Evolutionary conservation across 2,113 vertebrate genomes (phyloP), one percentile per base, ranked within the genome.

Genomic region (Pagrus major): DNA sequence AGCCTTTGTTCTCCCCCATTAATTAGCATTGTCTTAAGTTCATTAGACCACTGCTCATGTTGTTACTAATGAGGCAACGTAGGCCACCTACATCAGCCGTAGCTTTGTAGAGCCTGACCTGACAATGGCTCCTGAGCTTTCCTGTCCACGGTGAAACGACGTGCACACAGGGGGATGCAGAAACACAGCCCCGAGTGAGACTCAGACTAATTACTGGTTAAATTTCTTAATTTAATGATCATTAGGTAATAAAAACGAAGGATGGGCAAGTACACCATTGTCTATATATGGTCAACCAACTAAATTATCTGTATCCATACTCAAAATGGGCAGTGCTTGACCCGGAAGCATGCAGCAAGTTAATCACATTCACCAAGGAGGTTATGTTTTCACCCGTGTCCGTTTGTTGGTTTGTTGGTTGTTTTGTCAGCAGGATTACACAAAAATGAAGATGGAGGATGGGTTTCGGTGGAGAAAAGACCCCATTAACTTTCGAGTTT

Each of bases 1-100:
- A 92, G 94, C 96, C 95, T 97, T 99, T 99, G 97, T 99, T 96
- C 96, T 89, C 85, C 85, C 90, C 93, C 86, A 95, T 95, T 99
- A 99, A 99, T 99, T 98, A 91, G 95, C 91, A 96, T 99, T 99
- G 97, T 99, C 96, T 98, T 97, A 98, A 97, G 96, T 97, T 96
- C 96, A 96, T 98, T 98, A 98, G 97, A 96, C 96, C 92, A 86
- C 64, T 58, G 69, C 90, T 89, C 93, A 88, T 91, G 93, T 93
- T 95, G 96, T 96, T 88, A 78, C 93, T 84, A 94, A 95, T 94
- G 92, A 96, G 95, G 92, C 80, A 85, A 76, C 87, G 86, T 92
- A 75, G 89, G 94, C 93, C 95, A 96, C 96, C 95, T 94, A 96
- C 94, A 93, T 81, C 90, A 93, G 95, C 94, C 89, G 89, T 90